phyloP scores from a whole-genome alignment of 2,888 invertebrate species.

The Polydrusus cervinus region DNA sequence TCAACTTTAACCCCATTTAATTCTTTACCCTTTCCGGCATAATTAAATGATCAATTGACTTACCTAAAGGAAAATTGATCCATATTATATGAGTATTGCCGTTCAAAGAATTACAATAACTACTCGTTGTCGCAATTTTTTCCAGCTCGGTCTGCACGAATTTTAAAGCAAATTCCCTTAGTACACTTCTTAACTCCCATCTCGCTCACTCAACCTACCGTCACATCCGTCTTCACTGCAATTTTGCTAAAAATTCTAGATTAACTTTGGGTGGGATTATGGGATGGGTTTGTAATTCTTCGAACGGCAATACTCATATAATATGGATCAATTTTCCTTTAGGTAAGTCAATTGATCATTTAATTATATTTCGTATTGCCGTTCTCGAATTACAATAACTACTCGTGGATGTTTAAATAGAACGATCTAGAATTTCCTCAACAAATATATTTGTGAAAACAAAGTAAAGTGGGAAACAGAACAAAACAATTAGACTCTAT shows the following conservation, averaged over 20 bases:
- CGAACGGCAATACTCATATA: not conserved
- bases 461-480: not conserved
- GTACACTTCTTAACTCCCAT: too few relatives aligned
- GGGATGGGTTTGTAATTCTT: not conserved
- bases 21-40: too few relatives aligned
- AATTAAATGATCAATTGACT: slow-evolving; percentile 5
- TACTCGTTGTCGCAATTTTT: not conserved
- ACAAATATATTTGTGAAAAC: not conserved
- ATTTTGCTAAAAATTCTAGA: too few relatives aligned
- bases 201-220: too few relatives aligned
- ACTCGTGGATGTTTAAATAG: slow-evolving; percentile 32
- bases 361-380: not conserved
- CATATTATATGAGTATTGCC: not conserved
- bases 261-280: too few relatives aligned
- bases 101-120: slow-evolving; percentile 2
- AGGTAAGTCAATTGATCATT: slow-evolving; percentile 5
- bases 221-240: too few relatives aligned
- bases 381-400: too few relatives aligned
- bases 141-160: too few relatives aligned
- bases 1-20: too few relatives aligned
- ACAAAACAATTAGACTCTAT: not conserved
- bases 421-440: slow-evolving; percentile 33
- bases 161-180: too few relatives aligned
- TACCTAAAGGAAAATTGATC: slow-evolving; percentile 2
- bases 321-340: not conserved